Percentiles rank a stretch among this genome's conserved stretches.
Conservation (phyloP, 2,797 vertebrate species). For the Arctocebus calabarensis region DNA sequence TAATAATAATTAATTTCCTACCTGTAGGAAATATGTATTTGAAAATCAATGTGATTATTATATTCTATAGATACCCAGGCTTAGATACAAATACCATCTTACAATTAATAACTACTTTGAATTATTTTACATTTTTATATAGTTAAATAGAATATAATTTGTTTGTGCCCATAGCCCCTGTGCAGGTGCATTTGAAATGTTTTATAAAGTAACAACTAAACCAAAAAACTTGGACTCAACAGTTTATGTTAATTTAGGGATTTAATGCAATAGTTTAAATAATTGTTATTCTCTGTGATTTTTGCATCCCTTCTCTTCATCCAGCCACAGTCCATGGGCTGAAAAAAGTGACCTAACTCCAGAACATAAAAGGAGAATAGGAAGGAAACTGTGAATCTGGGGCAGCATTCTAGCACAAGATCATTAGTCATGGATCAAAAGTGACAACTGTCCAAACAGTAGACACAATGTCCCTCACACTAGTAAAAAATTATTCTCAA, state of each 20-base stretch:
- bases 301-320: not conserved
- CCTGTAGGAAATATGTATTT: not conserved
- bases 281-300: not conserved
- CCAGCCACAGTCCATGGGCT: not conserved
- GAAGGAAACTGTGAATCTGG: not conserved
- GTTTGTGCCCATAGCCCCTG: rapidly evolving
- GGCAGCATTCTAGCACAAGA: not conserved
- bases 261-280: not conserved
- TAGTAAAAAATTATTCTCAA: not conserved
- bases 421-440: not conserved
- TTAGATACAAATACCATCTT: not conserved
- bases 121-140: not conserved
- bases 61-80: not conserved
- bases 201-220: not conserved
- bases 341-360: not conserved
- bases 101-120: not conserved
- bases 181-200: not conserved
- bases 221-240: not conserved
- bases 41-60: not conserved
- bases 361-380: not conserved
- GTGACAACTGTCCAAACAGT: not conserved
- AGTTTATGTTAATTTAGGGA: not conserved
- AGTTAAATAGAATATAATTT: not conserved
- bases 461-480: not conserved
- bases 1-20: not conserved